phyloP scores from a whole-genome alignment of 2,113 vertebrate species.

The Centropus bengalensis region DNA sequence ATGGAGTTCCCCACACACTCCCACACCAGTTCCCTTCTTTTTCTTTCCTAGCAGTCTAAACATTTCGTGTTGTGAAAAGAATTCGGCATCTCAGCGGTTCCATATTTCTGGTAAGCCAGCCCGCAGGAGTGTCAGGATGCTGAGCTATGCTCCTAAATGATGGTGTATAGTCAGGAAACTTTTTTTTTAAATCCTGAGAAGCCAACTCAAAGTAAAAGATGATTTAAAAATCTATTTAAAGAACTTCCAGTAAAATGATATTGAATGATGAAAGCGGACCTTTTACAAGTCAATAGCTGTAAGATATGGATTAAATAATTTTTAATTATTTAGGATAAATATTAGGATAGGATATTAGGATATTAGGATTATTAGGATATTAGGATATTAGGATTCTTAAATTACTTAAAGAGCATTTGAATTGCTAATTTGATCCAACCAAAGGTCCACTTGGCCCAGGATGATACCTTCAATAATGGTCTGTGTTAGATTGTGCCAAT shows the following conservation, averaged over 20 bases:
- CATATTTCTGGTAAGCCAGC: background rate
- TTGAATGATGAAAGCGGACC: background rate
- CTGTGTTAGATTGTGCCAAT: background rate
- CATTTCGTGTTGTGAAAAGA: background rate
- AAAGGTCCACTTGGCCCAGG: background rate
- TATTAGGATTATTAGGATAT: no score
- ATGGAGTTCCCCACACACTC: constrained; percentile 15
- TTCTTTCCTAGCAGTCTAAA: constrained; percentile 14
- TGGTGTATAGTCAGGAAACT: background rate
- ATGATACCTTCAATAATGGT: background rate
- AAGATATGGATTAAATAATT: background rate
- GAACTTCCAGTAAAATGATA: background rate
- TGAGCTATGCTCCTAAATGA: background rate
- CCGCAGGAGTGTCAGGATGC: background rate
- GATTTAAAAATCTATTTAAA: background rate
- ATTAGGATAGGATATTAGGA: no score
- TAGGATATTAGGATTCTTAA: background rate
- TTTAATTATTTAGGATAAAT: no score
- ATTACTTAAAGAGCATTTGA: background rate
- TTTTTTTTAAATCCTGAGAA: background rate
- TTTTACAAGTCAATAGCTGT: background rate
- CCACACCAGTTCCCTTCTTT: background rate
- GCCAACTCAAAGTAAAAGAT: background rate
- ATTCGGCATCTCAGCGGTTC: constrained; percentile 11
- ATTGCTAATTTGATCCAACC: background rate